phyloP scores from a whole-genome alignment of 2,888 invertebrate genomes.

The Theretra japonica region DNA sequence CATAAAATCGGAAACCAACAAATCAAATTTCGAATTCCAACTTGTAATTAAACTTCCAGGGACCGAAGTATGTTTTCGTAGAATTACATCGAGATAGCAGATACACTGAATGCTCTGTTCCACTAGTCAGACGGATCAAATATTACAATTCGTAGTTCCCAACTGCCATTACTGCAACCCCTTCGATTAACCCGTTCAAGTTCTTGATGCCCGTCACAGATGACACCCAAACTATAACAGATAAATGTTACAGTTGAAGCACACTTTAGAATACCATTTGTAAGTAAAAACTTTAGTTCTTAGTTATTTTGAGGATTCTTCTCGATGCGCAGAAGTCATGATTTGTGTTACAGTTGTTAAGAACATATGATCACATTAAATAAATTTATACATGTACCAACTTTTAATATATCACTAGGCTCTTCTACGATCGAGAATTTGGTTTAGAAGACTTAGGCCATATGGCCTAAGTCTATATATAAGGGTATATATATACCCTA shows the following conservation, averaged over 20 bases:
- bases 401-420: too few species aligned
- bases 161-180: slow-evolving; percentile 14
- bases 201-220: slow-evolving; percentile 22
- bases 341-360: too few species aligned
- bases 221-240: slow-evolving; percentile 20
- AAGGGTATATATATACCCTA: too few species aligned
- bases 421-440: too few species aligned
- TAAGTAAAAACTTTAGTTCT: background rate
- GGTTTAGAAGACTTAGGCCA: too few species aligned
- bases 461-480: too few species aligned
- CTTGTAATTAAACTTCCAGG: background rate
- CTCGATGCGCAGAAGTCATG: too few species aligned
- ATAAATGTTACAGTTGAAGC: background rate
- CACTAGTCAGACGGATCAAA: background rate
- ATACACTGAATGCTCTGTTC: background rate
- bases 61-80: background rate
- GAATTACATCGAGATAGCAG: slow-evolving; percentile 1
- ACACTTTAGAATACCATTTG: background rate
- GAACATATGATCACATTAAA: too few species aligned
- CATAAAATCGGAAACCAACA: background rate
- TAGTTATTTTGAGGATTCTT: background rate
- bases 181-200: slow-evolving; percentile 20
- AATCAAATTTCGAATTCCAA: background rate
- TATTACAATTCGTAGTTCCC: slow-evolving; percentile 19
- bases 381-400: too few species aligned